These are phyloP conservation scores for Oophaga sylvatica DNA, from an alignment of 2,797 vertebrate species.

Conservation along the genomic window DNA sequence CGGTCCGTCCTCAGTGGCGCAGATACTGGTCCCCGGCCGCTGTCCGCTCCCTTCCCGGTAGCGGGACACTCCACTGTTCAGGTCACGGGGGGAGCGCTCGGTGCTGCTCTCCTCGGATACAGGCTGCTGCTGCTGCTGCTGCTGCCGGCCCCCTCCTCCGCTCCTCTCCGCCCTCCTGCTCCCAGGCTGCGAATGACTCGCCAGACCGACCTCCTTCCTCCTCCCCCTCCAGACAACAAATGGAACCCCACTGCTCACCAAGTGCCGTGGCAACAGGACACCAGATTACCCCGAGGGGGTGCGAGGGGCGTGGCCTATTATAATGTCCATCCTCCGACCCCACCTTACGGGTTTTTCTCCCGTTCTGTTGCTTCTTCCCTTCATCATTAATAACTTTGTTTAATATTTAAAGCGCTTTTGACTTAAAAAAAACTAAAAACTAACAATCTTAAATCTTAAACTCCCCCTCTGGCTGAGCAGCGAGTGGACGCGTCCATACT, in stretches of 20 bases:
- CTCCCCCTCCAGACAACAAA: conserved; percentile 56
- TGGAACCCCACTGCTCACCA: conserved; percentile 57
- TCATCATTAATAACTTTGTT: not conserved
- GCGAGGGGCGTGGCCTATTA: conserved; percentile 51
- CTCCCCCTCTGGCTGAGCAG: not conserved
- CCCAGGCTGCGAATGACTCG: conserved; percentile 51
- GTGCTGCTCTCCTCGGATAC: conserved; percentile 39
- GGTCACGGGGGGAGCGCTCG: conserved; percentile 17
- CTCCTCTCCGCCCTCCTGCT: conserved; percentile 24
- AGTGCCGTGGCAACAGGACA: conserved; percentile 69
- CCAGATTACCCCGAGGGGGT: conserved; percentile 58
- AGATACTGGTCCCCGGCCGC: not conserved
- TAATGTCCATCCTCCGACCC: not conserved
- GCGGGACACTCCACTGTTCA: not conserved
- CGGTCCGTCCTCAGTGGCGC: conserved; percentile 41
- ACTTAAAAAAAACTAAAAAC: not conserved
- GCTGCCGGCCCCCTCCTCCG: conserved; percentile 6
- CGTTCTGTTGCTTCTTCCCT: not conserved
- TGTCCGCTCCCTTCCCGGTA: not conserved
- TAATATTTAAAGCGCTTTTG: not conserved
- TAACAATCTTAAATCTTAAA: rapidly evolving
- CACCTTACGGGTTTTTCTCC: not conserved
- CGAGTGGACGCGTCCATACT: conserved; percentile 67
- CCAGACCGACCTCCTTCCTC: conserved; percentile 49
- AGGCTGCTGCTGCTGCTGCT: not conserved